Evolutionary conservation across 2,888 invertebrate genomes (phyloP).

Genomic region (Apamea crenata): DNA sequence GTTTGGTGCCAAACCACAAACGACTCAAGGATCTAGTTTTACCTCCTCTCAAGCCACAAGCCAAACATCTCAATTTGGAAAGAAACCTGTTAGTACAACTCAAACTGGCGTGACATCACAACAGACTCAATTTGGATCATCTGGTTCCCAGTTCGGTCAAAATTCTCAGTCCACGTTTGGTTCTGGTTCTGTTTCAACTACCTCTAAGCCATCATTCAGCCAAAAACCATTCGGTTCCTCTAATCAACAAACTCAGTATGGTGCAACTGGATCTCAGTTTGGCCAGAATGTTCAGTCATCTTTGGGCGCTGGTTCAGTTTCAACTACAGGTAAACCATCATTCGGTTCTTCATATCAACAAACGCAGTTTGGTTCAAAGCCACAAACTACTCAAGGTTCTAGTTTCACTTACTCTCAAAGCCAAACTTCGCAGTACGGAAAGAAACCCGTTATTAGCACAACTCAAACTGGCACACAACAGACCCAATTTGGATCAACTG

Average conservation of each 20-base stretch:
- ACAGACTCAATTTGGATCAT: slow-evolving; percentile 14
- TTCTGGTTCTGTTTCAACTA: neutral
- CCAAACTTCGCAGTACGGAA: slow-evolving; percentile 10
- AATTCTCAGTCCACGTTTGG: slow-evolving; percentile 11
- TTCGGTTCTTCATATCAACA: slow-evolving; percentile 28
- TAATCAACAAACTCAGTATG: slow-evolving; percentile 19
- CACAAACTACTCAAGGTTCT: slow-evolving; percentile 17
- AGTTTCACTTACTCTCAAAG: slow-evolving; percentile 15
- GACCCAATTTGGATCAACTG: slow-evolving; percentile 2
- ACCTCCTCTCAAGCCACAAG: slow-evolving; percentile 23
- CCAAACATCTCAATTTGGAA: slow-evolving; percentile 31
- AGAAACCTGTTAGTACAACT: slow-evolving; percentile 25
- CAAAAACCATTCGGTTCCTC: slow-evolving; percentile 3
- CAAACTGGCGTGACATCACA: slow-evolving; percentile 42
- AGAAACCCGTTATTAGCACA: slow-evolving; percentile 11
- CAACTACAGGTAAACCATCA: slow-evolving; percentile 14
- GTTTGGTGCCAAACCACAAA: slow-evolving; percentile 29
- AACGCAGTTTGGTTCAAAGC: slow-evolving; percentile 29
- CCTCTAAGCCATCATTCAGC: slow-evolving; percentile 12
- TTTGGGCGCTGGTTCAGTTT: neutral
- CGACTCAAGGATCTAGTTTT: slow-evolving; percentile 29
- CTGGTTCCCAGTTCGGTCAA: slow-evolving; percentile 19
- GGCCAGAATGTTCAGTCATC: slow-evolving; percentile 8
- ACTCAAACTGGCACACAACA: slow-evolving; percentile 41
- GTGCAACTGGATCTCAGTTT: slow-evolving; percentile 18